Conservation (phyloP, 1,140 invertebrate species). For the Proctacanthus coquilletti region DNA sequence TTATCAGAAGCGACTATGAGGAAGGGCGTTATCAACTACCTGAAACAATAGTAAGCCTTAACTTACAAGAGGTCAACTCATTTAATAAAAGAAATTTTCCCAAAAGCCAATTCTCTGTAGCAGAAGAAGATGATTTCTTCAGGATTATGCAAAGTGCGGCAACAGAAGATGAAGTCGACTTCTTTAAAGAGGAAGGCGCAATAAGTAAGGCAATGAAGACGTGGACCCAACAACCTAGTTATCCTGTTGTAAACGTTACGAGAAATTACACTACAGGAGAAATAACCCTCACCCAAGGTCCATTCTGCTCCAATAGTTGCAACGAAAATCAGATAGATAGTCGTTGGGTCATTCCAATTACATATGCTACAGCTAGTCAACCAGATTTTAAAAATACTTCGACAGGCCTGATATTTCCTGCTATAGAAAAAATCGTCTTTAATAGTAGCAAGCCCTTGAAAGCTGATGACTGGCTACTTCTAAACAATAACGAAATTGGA, state of each 20-base stretch:
- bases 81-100: no score
- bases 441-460: no score
- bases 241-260: neutral
- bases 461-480: conserved; percentile 33
- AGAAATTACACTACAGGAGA: neutral
- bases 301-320: neutral
- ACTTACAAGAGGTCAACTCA: no score
- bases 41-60: conserved; percentile 42
- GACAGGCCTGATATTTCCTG: no score
- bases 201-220: neutral
- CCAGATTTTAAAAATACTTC: no score
- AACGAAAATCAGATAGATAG: no score
- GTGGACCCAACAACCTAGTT: neutral
- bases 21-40: conserved; percentile 60
- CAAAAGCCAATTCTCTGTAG: no score
- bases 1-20: conserved; percentile 68
- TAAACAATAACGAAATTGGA: conserved; percentile 38
- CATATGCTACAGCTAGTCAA: no score
- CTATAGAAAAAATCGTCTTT: no score
- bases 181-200: neutral
- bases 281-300: neutral
- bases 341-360: neutral
- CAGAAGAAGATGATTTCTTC: conserved; percentile 21
- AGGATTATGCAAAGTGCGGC: neutral
- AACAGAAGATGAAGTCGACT: neutral